Percentiles rank a stretch among this genome's conserved stretches.
Evolutionary conservation across 1,140 invertebrate species (phyloP).

Genomic region (Armadillidium nasatum): DNA sequence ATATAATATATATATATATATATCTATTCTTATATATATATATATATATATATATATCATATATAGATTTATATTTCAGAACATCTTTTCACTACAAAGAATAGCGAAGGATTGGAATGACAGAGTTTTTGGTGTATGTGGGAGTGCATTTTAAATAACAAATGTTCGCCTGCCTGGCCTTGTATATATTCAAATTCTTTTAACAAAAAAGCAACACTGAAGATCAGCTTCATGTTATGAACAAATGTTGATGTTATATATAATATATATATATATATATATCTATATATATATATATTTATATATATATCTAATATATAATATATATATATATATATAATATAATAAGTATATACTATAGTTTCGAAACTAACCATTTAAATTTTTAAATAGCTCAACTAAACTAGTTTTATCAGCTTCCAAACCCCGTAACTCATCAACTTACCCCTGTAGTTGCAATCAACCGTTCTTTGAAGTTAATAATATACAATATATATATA

Average conservation of each 20-base stretch:
- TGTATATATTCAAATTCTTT: constrained; percentile 75
- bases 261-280: not conserved
- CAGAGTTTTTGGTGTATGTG: constrained; percentile 84
- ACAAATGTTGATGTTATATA: constrained; percentile 69
- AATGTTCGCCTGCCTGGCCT: constrained; percentile 79
- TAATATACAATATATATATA: no score
- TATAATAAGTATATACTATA: not conserved
- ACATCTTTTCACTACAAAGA: constrained; percentile 34
- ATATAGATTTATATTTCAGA: constrained; percentile 8
- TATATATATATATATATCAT: no score
- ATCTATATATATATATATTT: not conserved
- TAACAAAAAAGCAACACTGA: constrained; percentile 74
- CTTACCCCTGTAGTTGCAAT: no score
- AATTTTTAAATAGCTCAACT: no score
- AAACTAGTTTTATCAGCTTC: no score
- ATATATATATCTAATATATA: not conserved
- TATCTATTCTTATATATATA: no score
- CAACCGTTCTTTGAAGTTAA: no score
- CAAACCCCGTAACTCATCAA: no score
- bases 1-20: no score
- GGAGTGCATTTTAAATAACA: constrained; percentile 78
- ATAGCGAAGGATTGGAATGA: constrained; percentile 60
- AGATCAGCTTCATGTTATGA: constrained; percentile 79
- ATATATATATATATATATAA: constrained; percentile 8
- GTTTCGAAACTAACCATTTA: no score